Conservation (phyloP, 2,113 vertebrate genomes). For the rabbit (Oryctolagus cuniculus) region mOryCun1.1 NC_091440.1:21305501-21306000, state of each 20-base stretch:
- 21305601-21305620: conserved; percentile 18
- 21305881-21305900: conserved; percentile 36
- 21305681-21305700: not conserved
- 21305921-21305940: not conserved
- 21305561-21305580: not conserved
- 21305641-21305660: not conserved
- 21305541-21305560: not conserved
- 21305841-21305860: not conserved
- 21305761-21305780: conserved; percentile 31
- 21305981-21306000: conserved; percentile 44
- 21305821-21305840: not conserved
- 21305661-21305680: not conserved
- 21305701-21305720: conserved; percentile 22
- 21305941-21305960: conserved; percentile 48
- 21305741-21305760: not conserved
- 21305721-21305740: not conserved
- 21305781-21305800: not conserved
- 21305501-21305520: not conserved
- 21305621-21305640: conserved; percentile 10
- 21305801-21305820: not conserved
- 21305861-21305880: conserved; percentile 42
- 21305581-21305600: conserved; percentile 21
- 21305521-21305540: conserved; percentile 2
- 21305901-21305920: conserved; percentile 43
- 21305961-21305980: not conserved